Evolutionary conservation across 1,140 invertebrate species (phyloP), one percentile per base, ranked within the genome.

Genomic region (Hormaphis cornu): DNA sequence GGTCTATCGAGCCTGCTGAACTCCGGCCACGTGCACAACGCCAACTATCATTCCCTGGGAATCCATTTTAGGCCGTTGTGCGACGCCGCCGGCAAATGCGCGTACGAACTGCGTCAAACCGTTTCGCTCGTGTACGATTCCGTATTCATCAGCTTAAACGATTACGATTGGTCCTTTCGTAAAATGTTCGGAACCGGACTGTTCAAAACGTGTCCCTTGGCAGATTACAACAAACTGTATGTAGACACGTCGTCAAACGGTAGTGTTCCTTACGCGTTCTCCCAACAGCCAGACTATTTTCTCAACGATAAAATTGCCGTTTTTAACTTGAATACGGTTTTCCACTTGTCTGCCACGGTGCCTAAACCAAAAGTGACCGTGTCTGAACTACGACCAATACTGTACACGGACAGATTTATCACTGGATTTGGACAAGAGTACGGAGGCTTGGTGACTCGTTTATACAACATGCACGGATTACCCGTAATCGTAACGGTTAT

Each of bases 31-130:
- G 87, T 98, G 59, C 93, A 97, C 76, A 94, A 95, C 76, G 91
- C 92, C 18, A 88, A 91, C 76, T 97, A 95, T 79, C 93, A 97
- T 81, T 96, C 93, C 0, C 80, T 96, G 50, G 89, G 87, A 50
- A 79, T 98, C 54, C 87, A 95, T 82, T 84, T 96, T 53, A 83
- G 91, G 70, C 87, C 86, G 52, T 81, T 91, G 54, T 96, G 92
- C 81, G 76, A 79, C 73, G 82, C 81, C 63, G n/a, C 54, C 10
- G 70, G 77, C 72, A 79, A 80, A 26, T 95, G 93, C 76, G 81
- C 79, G 14, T 78, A 80, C 54, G 91, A 95, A 78, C 80, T 96
- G 9, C 86, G 84, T 58, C 90, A 94, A 77, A 88, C 89, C 28
- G 85, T 95, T 37, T 87, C 90, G 52, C 81, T 95, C 63, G 89